A percentile compares a stretch with the other conserved stretches of the same genome.
Evolutionary conservation across 1,140 invertebrate genomes (phyloP).

Genomic region (Drosophila kohkoa): DNA sequence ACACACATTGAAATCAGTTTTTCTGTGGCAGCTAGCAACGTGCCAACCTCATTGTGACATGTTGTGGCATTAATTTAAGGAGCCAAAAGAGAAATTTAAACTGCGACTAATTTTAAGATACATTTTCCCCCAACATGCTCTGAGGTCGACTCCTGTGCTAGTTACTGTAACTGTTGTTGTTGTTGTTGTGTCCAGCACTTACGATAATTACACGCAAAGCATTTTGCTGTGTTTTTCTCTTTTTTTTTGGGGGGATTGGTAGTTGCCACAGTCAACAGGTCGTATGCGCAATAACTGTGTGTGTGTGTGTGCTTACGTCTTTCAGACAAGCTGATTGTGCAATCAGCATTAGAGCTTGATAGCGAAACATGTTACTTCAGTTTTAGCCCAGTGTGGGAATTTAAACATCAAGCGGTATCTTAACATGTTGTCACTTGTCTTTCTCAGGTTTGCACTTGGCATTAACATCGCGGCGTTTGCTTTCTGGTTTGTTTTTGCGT

Average conservation of each 20-base stretch:
- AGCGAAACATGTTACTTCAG: conserved; percentile 14
- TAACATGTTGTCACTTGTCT: conserved; percentile 43
- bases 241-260: background rate
- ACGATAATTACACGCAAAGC: conserved; percentile 33
- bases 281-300: conserved; percentile 37
- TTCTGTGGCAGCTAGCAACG: background rate
- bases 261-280: conserved; percentile 39
- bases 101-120: background rate
- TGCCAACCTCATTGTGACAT: background rate
- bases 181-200: conserved; percentile 27
- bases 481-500: conserved; percentile 10
- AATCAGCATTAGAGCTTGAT: conserved; percentile 46
- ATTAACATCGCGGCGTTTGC: conserved; percentile 25
- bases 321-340: conserved; percentile 39
- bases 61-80: conserved; percentile 11
- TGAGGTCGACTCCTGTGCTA: background rate
- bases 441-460: conserved; percentile 45
- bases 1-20: conserved; percentile 24
- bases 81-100: background rate
- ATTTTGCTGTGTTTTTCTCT: conserved; percentile 2
- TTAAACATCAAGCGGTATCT: conserved; percentile 40
- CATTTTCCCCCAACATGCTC: background rate
- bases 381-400: conserved; percentile 9
- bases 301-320: conserved; percentile 3
- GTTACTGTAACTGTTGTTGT: background rate